Evolutionary conservation across 2,888 invertebrate species (phyloP).

Genomic region (Drosophila anceps): DNA sequence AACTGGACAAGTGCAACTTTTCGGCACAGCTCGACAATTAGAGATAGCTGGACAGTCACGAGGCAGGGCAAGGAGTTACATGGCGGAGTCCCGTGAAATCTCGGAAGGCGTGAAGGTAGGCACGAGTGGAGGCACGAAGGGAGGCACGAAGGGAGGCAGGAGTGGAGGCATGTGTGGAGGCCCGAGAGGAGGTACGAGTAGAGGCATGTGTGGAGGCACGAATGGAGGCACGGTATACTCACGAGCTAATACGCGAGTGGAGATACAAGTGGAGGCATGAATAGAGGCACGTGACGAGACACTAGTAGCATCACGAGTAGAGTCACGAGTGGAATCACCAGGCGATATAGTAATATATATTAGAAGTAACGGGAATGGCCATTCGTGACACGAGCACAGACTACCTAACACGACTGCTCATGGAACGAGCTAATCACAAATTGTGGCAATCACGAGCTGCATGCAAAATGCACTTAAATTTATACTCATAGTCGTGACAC

Average conservation of each 20-base stretch:
- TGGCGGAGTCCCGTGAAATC: not conserved
- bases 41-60: slow-evolving; percentile 18
- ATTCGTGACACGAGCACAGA: not conserved
- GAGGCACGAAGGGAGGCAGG: not conserved
- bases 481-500: not conserved
- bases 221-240: not conserved
- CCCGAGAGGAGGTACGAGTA: not conserved
- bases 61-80: not conserved
- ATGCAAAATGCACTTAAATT: not conserved
- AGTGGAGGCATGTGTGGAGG: not conserved
- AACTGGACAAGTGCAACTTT: slow-evolving; percentile 42
- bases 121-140: not conserved
- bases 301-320: not conserved
- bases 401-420: no score
- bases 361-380: not conserved
- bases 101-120: not conserved
- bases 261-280: not conserved
- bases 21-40: not conserved
- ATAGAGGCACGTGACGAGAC: not conserved
- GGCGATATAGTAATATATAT: not conserved
- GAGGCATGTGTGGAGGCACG: not conserved
- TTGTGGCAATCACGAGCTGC: not conserved
- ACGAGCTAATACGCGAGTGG: no score
- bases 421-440: not conserved
- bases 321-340: not conserved